phyloP scores from a whole-genome alignment of 2,797 vertebrate genomes.

The Enteromius thamalakanensis region DNA sequence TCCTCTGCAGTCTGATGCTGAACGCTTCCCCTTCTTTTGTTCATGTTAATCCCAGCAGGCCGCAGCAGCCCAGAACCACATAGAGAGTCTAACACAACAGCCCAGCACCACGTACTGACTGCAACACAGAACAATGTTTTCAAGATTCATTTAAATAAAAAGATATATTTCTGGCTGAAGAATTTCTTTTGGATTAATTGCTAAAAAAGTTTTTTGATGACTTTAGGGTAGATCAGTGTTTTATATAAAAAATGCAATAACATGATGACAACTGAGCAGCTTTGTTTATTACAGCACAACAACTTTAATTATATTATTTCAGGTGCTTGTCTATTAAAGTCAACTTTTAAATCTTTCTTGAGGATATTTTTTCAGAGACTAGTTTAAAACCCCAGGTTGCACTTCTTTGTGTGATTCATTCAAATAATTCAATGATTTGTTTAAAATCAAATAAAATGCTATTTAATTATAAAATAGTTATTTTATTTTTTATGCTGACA shows the following conservation, averaged over 20 bases:
- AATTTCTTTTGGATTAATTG: constrained; percentile 11
- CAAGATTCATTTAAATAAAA: constrained; percentile 7
- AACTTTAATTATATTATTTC: neutral
- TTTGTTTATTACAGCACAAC: neutral
- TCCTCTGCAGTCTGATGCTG: constrained; percentile 47
- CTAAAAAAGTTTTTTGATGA: neutral
- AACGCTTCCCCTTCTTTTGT: constrained; percentile 49
- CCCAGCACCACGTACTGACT: constrained; percentile 5
- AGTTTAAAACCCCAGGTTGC: neutral
- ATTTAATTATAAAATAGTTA: no score
- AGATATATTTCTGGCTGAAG: neutral
- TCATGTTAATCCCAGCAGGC: constrained; percentile 55
- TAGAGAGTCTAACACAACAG: constrained; percentile 44
- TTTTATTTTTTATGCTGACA: neutral
- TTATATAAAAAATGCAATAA: neutral
- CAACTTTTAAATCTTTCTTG: neutral
- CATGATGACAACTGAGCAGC: neutral
- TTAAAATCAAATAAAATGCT: no score
- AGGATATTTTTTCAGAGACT: neutral
- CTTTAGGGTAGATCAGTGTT: neutral
- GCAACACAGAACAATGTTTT: neutral
- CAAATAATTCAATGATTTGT: neutral
- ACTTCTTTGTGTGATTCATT: neutral
- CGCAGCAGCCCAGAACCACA: constrained; percentile 46
- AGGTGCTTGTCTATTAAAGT: neutral